Percentiles rank a stretch among this genome's conserved stretches.
Evolutionary conservation across 2,888 invertebrate species (phyloP).

Genomic region (Andricus curvator): DNA sequence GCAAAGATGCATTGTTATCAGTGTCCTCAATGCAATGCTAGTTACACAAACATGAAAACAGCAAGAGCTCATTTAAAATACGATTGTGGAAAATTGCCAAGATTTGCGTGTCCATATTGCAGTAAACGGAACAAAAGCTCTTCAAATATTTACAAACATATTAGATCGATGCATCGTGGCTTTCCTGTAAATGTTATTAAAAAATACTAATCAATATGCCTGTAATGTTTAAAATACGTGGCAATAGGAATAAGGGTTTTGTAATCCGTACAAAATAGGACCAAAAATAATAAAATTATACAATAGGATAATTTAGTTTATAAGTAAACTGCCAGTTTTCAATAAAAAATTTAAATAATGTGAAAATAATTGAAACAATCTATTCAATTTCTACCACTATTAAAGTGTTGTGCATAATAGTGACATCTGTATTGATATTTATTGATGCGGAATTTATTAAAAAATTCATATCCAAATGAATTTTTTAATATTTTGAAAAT

Average conservation of each 20-base stretch:
- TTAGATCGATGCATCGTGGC: conserved; percentile 61
- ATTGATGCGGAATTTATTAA: too few species aligned
- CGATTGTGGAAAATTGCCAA: conserved; percentile 59
- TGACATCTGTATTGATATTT: too few species aligned
- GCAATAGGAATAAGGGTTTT: too few species aligned
- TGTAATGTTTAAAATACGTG: too few species aligned
- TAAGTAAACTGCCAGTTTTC: too few species aligned
- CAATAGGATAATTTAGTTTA: too few species aligned
- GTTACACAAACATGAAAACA: background rate
- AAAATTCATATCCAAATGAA: too few species aligned
- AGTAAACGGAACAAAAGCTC: conserved; percentile 68
- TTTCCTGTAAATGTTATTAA: background rate
- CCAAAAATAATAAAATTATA: too few species aligned
- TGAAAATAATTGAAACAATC: too few species aligned
- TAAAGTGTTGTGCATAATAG: background rate
- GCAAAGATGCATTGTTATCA: background rate
- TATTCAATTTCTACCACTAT: too few species aligned
- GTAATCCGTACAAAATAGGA: too few species aligned
- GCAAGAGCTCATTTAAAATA: conserved; percentile 50
- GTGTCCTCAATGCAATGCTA: background rate
- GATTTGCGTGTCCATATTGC: conserved; percentile 53
- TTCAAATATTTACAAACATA: conserved; percentile 70
- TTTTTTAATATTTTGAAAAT: background rate
- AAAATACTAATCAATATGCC: background rate
- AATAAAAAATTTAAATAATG: too few species aligned